A percentile compares a stretch with the other conserved stretches of the same genome.
Conservation (phyloP, 2,888 invertebrate genomes). For the Fabriciana adippe region DNA sequence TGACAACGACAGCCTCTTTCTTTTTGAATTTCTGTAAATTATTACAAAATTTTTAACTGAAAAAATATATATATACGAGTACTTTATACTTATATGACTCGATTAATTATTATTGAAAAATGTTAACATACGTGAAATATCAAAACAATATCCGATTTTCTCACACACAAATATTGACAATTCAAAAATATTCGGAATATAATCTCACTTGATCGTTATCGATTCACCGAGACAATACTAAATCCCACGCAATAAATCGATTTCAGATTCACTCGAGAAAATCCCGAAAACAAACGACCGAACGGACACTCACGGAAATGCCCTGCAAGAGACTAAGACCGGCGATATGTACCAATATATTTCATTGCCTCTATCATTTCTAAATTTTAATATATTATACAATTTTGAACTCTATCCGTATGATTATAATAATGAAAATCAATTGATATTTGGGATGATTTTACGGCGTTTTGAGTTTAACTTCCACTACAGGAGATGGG, state of each 20-base stretch:
- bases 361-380: slow-evolving; percentile 32
- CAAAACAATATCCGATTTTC: no score
- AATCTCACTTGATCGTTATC: not conserved
- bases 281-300: slow-evolving; percentile 24
- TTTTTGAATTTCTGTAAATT: no score
- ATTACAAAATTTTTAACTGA: not conserved
- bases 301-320: slow-evolving; percentile 27
- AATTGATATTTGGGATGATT: slow-evolving; percentile 31
- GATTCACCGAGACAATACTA: not conserved
- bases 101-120: no score
- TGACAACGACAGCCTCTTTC: no score
- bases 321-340: slow-evolving; percentile 29
- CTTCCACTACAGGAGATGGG: slow-evolving; percentile 53
- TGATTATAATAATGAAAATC: slow-evolving; percentile 38
- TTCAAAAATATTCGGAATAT: not conserved
- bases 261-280: slow-evolving; percentile 16
- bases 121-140: no score
- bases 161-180: no score
- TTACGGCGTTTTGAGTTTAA: slow-evolving; percentile 44
- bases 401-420: slow-evolving; percentile 25
- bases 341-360: slow-evolving; percentile 30
- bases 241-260: slow-evolving; percentile 17
- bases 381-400: not conserved
- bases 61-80: not conserved
- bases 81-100: not conserved